A percentile compares a stretch with the other conserved stretches of the same genome.
phyloP scores from a whole-genome alignment of 2,888 invertebrate genomes.

The Macaria liturata region DNA sequence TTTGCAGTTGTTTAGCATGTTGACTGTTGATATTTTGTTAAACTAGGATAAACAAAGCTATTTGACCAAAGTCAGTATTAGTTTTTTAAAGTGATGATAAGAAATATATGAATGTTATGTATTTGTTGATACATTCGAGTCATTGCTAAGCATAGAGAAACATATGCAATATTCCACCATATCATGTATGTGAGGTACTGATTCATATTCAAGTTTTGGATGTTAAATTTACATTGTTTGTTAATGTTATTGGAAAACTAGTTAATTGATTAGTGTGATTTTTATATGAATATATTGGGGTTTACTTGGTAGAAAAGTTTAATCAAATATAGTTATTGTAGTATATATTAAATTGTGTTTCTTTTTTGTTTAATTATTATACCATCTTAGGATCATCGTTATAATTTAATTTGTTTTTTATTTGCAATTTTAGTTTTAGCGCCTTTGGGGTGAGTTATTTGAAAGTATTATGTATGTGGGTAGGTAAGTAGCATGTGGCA shows the following conservation, averaged over 20 bases:
- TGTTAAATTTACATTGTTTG: slow-evolving; percentile 76
- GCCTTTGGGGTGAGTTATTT: slow-evolving; percentile 58
- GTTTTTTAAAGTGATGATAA: slow-evolving; percentile 75
- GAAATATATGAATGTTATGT: slow-evolving; percentile 58
- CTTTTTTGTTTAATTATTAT: slow-evolving; percentile 16
- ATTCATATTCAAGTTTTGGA: slow-evolving; percentile 56
- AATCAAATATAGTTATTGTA: slow-evolving; percentile 74
- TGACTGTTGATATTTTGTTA: slow-evolving; percentile 79
- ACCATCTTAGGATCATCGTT: slow-evolving; percentile 42
- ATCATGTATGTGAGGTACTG: slow-evolving; percentile 67
- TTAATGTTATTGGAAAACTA: slow-evolving; percentile 79
- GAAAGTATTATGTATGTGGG: neutral
- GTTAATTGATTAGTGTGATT: slow-evolving; percentile 79
- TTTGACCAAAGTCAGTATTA: slow-evolving; percentile 84
- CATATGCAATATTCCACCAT: slow-evolving; percentile 73
- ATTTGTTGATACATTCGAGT: slow-evolving; percentile 68
- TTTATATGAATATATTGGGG: slow-evolving; percentile 84
- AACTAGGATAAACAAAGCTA: slow-evolving; percentile 82
- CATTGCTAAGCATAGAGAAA: slow-evolving; percentile 65
- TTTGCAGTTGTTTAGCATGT: slow-evolving; percentile 74
- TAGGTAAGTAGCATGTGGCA: slow-evolving; percentile 75
- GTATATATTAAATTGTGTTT: slow-evolving; percentile 55
- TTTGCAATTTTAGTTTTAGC: slow-evolving; percentile 35
- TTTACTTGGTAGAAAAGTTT: slow-evolving; percentile 82
- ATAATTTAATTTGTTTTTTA: slow-evolving; percentile 35